Percentiles rank a stretch among this genome's conserved stretches.
Conservation (phyloP, 2,113 vertebrate species). For the Telmatochromis sp. region DNA sequence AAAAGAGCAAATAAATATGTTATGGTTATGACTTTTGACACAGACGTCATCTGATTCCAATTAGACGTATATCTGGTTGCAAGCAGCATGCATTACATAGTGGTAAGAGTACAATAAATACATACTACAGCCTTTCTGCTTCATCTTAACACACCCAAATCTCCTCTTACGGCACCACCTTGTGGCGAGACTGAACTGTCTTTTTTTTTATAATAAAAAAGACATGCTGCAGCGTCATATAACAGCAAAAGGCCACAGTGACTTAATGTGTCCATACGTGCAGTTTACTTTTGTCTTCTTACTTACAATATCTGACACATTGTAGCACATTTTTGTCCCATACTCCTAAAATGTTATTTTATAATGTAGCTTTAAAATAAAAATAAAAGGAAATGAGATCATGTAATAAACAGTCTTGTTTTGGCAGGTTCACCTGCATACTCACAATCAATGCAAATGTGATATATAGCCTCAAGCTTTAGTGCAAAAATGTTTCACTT, state of each 20-base stretch:
- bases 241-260: neutral
- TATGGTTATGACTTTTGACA: neutral
- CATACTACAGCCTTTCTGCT: neutral
- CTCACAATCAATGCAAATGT: neutral
- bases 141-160: slow-evolving; percentile 45
- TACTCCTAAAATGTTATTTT: neutral
- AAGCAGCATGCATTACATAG: neutral
- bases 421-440: neutral
- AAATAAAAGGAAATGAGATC: neutral
- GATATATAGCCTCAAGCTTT: neutral
- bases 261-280: neutral
- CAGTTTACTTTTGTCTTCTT: neutral
- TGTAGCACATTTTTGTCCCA: neutral
- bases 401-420: neutral
- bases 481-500: neutral
- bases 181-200: slow-evolving; percentile 48
- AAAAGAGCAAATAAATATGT: neutral
- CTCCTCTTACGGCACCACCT: slow-evolving; percentile 74
- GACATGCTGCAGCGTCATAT: neutral
- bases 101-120: slow-evolving; percentile 5
- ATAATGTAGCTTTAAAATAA: neutral
- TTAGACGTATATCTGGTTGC: neutral
- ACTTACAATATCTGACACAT: neutral
- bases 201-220: neutral
- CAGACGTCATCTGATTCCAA: neutral